phyloP scores from a whole-genome alignment of 2,113 vertebrate species.

The Ibidorhyncha struthersii region DNA sequence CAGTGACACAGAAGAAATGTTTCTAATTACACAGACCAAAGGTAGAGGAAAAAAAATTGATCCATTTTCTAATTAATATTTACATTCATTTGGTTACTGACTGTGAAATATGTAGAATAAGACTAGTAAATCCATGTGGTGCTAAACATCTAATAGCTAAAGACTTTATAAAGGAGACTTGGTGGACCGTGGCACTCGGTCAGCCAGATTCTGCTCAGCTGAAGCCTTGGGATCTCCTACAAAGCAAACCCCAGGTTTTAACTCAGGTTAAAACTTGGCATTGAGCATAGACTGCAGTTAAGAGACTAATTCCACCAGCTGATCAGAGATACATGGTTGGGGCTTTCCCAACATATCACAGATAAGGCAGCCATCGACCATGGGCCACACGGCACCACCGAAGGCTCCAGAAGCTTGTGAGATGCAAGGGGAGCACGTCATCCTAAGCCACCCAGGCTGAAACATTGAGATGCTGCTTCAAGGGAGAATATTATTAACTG shows the following conservation, averaged over 20 bases:
- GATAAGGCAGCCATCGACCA: background rate
- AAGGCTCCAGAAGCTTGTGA: background rate
- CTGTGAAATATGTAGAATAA: constrained; percentile 21
- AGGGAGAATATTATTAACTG: background rate
- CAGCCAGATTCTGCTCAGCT: background rate
- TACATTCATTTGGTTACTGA: constrained; percentile 2
- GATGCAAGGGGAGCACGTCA: background rate
- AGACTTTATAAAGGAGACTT: background rate
- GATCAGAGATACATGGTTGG: accelerated
- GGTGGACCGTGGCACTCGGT: background rate
- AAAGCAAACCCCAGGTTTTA: background rate
- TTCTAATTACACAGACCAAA: constrained; percentile 52
- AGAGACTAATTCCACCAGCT: background rate
- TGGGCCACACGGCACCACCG: accelerated
- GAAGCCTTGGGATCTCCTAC: background rate
- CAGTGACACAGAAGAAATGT: background rate
- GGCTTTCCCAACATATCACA: accelerated
- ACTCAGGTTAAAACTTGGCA: background rate
- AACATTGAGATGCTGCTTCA: background rate
- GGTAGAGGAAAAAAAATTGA: background rate
- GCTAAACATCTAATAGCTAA: background rate
- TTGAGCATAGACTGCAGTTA: background rate
- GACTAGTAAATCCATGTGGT: background rate
- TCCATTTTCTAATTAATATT: constrained; percentile 61
- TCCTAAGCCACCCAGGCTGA: background rate